A percentile compares a stretch with the other conserved stretches of the same genome.
Conservation (phyloP, 2,797 vertebrate genomes). For the Sebastes taczanowskii region DNA sequence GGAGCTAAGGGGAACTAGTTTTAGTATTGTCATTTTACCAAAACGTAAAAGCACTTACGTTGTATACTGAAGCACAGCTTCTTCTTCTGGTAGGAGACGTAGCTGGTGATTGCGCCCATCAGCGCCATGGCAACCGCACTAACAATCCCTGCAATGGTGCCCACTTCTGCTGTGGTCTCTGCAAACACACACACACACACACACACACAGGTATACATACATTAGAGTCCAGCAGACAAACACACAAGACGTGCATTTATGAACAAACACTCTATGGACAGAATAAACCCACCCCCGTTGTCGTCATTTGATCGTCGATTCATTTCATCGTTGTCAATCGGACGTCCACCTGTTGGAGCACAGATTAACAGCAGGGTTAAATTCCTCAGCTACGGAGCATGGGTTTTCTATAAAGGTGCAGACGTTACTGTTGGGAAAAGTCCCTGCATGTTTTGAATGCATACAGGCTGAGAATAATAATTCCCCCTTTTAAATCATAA, state of each 20-base stretch:
- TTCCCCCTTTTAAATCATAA: too few species aligned
- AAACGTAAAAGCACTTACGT: slow-evolving; percentile 79
- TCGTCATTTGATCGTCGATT: slow-evolving; percentile 47
- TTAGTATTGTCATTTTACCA: too few species aligned
- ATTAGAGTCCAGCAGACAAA: not conserved
- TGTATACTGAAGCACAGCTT: slow-evolving; percentile 96
- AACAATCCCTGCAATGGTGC: slow-evolving; percentile 91
- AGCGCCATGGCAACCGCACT: slow-evolving; percentile 92
- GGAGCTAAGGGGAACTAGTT: too few species aligned
- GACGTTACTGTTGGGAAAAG: too few species aligned
- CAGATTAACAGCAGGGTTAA: not conserved
- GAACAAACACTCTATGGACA: not conserved
- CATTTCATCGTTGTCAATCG: slow-evolving; percentile 17
- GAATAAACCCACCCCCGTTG: slow-evolving; percentile 59
- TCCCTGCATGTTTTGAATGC: too few species aligned
- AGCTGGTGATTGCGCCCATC: slow-evolving; percentile 90
- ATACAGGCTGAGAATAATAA: too few species aligned
- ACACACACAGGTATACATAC: not conserved
- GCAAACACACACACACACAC: slow-evolving; percentile 23
- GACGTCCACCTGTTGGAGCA: slow-evolving; percentile 48
- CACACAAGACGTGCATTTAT: not conserved
- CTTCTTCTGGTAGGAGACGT: slow-evolving; percentile 98
- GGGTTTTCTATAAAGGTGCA: fast-evolving
- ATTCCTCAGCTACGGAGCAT: not conserved
- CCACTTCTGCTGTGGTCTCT: slow-evolving; percentile 82